Evolutionary conservation across 2,113 vertebrate genomes (phyloP).

Genomic region (Chloebia gouldiae): DNA sequence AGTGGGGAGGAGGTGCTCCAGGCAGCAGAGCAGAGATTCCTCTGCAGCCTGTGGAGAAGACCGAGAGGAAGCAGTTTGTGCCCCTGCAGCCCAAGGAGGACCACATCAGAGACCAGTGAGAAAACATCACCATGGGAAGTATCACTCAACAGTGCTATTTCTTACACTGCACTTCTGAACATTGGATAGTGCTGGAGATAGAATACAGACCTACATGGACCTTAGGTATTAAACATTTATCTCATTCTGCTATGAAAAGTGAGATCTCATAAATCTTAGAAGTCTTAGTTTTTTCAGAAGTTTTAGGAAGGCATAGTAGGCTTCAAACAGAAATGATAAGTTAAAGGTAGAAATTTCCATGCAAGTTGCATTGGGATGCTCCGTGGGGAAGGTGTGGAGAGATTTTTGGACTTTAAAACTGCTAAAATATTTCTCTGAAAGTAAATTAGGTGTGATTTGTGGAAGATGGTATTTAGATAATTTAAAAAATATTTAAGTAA

Average conservation of each 20-base stretch:
- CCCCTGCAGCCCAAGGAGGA: not conserved
- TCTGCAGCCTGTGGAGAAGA: not conserved
- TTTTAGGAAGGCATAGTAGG: not conserved
- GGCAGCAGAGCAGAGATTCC: not conserved
- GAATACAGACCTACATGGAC: not conserved
- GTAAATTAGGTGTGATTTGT: not conserved
- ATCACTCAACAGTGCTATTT: not conserved
- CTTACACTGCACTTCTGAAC: not conserved
- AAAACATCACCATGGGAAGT: not conserved
- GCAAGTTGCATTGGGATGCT: not conserved
- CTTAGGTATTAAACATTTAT: not conserved
- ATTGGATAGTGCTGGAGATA: not conserved
- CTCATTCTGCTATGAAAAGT: not conserved
- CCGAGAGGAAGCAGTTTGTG: not conserved
- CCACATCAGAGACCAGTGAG: not conserved
- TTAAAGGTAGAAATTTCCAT: not conserved
- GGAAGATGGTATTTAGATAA: not conserved
- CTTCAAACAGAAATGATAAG: not conserved
- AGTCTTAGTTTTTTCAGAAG: not conserved
- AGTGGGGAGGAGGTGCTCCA: not conserved
- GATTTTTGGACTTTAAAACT: not conserved
- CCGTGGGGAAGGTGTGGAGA: not conserved
- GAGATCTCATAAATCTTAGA: not conserved
- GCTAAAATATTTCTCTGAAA: not conserved
- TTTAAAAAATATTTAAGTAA: not conserved